Evolutionary conservation across 2,888 invertebrate species (phyloP).

Genomic region (Zygaena filipendulae): DNA sequence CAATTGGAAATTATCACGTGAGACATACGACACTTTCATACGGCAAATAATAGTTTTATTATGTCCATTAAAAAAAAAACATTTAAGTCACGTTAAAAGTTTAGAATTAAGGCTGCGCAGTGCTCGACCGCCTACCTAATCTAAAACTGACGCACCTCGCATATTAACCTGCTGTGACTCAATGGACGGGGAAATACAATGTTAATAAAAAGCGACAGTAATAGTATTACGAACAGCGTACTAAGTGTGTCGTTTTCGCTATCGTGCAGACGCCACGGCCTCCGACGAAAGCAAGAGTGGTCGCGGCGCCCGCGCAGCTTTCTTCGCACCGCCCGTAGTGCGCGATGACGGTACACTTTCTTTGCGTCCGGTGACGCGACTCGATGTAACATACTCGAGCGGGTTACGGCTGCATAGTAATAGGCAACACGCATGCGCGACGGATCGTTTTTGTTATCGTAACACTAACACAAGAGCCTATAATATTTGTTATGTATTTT

Average conservation of each 20-base stretch:
- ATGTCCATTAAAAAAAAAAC: too few species aligned
- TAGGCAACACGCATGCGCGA: conserved; percentile 20
- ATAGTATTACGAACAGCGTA: conserved; percentile 23
- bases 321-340: conserved; percentile 51
- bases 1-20: too few species aligned
- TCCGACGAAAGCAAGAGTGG: conserved; percentile 57
- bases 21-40: too few species aligned
- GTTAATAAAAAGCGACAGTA: conserved; percentile 52
- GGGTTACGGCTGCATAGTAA: conserved; percentile 28
- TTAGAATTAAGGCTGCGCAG: too few species aligned
- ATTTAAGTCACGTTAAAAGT: too few species aligned
- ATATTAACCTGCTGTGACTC: conserved; percentile 41
- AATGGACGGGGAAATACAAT: conserved; percentile 52
- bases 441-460: conserved; percentile 19
- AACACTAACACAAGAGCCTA: too few species aligned
- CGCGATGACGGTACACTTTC: conserved; percentile 62
- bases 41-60: too few species aligned
- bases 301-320: conserved; percentile 54
- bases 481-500: too few species aligned
- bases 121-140: too few species aligned
- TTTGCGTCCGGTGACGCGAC: conserved; percentile 44
- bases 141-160: too few species aligned
- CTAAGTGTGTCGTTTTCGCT: conserved; percentile 62
- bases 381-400: conserved; percentile 49
- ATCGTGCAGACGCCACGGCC: conserved; percentile 57